Evolutionary conservation across 2,797 vertebrate genomes (phyloP).

Genomic region (Onychomys arenicola): DNA sequence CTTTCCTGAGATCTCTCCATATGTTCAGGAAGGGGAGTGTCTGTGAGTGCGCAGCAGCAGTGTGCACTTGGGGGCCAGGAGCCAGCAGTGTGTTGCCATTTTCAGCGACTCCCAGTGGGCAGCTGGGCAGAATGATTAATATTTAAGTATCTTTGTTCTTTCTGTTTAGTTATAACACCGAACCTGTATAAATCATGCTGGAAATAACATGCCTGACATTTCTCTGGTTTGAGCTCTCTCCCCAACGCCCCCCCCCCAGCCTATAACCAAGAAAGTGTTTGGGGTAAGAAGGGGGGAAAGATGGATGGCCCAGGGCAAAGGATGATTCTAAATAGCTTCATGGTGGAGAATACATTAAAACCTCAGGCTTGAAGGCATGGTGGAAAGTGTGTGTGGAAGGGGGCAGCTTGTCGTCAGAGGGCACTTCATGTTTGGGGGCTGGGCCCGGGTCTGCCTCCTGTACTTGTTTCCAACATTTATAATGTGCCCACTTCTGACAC

Average conservation of each 20-base stretch:
- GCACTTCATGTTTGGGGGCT: neutral
- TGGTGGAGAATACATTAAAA: conserved; percentile 68
- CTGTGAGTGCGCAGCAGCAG: conserved; percentile 33
- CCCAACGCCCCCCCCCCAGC: conserved; percentile 78
- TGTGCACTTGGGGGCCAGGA: conserved; percentile 69
- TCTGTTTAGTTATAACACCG: conserved; percentile 84
- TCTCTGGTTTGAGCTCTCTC: conserved; percentile 75
- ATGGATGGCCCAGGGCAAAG: conserved; percentile 54
- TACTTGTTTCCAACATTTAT: neutral
- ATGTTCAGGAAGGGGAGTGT: conserved; percentile 85
- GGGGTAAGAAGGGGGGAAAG: conserved; percentile 68
- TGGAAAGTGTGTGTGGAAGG: neutral
- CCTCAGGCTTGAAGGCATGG: neutral
- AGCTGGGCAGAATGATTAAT: conserved; percentile 85
- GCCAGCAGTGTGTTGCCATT: conserved; percentile 67
- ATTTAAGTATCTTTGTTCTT: conserved; percentile 88
- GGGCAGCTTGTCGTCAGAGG: neutral
- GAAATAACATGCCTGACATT: conserved; percentile 76
- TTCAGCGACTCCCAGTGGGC: conserved; percentile 79
- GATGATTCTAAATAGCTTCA: conserved; percentile 50
- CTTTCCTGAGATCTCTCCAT: conserved; percentile 47
- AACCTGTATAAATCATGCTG: conserved; percentile 87
- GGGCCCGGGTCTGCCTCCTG: neutral
- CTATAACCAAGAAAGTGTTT: conserved; percentile 62
- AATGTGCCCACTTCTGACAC: neutral